A percentile compares a stretch with the other conserved stretches of the same genome.
phyloP scores from a whole-genome alignment of 2,113 vertebrate species.

The Poicephalus gulielmi region DNA sequence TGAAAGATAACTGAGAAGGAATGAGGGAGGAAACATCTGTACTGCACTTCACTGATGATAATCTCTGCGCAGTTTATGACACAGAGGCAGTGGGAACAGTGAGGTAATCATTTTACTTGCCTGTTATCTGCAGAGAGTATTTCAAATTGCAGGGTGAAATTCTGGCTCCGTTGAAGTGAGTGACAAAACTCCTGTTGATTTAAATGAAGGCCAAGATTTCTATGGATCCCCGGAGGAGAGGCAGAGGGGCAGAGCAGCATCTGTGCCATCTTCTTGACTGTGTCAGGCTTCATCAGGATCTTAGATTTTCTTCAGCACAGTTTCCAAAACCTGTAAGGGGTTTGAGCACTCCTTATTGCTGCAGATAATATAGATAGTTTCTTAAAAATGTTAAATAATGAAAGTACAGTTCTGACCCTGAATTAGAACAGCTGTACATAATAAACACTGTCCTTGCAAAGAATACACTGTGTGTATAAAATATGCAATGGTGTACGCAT shows the following conservation, averaged over 20 bases:
- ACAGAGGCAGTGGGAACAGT: background rate
- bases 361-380: background rate
- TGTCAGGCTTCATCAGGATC: background rate
- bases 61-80: conserved; percentile 47
- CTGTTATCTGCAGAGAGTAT: conserved; percentile 32
- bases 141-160: conserved; percentile 27
- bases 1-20: conserved; percentile 39
- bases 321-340: background rate
- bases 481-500: fast-evolving
- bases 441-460: background rate
- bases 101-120: conserved; percentile 40
- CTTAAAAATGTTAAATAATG: background rate
- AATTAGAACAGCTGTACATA: background rate
- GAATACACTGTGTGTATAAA: background rate
- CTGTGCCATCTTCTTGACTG: background rate
- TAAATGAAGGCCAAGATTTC: conserved; percentile 15
- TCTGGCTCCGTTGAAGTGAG: conserved; percentile 11
- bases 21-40: conserved; percentile 37
- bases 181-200: conserved; percentile 23
- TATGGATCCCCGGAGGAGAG: background rate
- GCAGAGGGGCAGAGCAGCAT: background rate
- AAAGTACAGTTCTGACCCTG: background rate
- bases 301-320: background rate
- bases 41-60: conserved; percentile 35
- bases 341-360: background rate